These are phyloP conservation scores for Emydura subglobosa DNA, from an alignment of 2,113 vertebrate genomes.

Conservation along the genomic window DNA sequence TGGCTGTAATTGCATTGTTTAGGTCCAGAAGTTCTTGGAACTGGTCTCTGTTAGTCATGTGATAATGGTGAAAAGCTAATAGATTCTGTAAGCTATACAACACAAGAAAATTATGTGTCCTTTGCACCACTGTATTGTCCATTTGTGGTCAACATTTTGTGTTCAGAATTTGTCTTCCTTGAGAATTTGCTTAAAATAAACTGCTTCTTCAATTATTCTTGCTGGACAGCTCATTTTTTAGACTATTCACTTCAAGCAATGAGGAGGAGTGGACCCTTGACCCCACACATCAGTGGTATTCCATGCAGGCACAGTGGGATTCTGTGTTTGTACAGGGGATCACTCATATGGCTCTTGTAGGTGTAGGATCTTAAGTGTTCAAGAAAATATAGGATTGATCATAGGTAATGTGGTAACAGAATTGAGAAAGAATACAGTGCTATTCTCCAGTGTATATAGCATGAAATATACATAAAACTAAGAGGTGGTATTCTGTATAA, in stretches of 20 bases:
- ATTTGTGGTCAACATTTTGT: background rate
- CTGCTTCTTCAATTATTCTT: background rate
- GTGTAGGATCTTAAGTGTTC: background rate
- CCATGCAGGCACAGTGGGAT: too few relatives aligned
- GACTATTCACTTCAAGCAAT: background rate
- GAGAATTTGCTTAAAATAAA: accelerated
- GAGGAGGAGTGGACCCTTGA: background rate
- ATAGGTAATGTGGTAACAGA: too few relatives aligned
- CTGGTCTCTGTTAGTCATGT: background rate
- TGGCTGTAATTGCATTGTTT: conserved; percentile 27
- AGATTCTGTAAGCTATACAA: background rate
- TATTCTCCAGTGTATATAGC: background rate
- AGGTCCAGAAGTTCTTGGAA: conserved; percentile 32
- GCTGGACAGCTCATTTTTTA: background rate
- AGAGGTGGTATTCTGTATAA: background rate
- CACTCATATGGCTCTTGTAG: background rate
- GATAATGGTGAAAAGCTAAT: background rate
- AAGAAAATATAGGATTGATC: background rate
- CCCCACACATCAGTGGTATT: too few relatives aligned
- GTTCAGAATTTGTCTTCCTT: background rate
- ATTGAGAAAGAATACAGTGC: background rate
- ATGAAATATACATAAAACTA: background rate
- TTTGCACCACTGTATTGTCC: accelerated
- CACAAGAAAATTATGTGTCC: background rate
- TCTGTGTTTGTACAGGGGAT: background rate